A percentile compares a stretch with the other conserved stretches of the same genome.
Evolutionary conservation across 2,888 invertebrate species (phyloP).

Genomic region (Acanthococcus lagerstroemiae): DNA sequence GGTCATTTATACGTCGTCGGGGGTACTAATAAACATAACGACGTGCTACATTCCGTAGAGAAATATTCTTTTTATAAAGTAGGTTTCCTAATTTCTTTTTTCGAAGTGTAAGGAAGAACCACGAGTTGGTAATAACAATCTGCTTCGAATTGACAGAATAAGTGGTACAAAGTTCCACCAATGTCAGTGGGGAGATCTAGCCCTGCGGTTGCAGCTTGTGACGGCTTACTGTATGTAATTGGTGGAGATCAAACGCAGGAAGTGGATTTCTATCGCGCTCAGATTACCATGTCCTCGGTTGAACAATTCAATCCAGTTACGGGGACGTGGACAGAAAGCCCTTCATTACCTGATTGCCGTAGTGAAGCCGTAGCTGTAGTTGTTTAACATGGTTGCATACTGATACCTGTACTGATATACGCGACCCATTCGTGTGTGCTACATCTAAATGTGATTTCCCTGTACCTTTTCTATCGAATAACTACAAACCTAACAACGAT

Average conservation of each 20-base stretch:
- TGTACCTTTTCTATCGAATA: no score
- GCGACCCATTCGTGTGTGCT: no score
- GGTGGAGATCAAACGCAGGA: conserved; percentile 75
- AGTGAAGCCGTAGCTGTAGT: conserved; percentile 79
- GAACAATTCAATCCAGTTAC: conserved; percentile 74
- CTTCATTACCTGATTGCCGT: conserved; percentile 69
- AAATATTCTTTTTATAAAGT: conserved; percentile 71
- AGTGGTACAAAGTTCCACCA: conserved; percentile 66
- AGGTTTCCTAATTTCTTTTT: no score
- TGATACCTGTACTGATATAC: no score
- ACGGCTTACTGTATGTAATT: conserved; percentile 70
- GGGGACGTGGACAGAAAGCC: conserved; percentile 67
- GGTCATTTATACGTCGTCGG: conserved; percentile 78
- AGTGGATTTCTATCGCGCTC: conserved; percentile 72
- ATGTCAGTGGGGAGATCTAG: conserved; percentile 67
- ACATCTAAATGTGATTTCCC: no score
- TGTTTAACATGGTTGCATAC: conserved; percentile 48
- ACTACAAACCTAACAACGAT: no score
- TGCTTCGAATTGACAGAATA: no score
- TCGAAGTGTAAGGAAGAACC: no score
- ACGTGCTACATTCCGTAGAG: conserved; percentile 72
- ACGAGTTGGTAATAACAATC: no score
- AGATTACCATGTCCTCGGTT: conserved; percentile 70
- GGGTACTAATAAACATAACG: conserved; percentile 70
- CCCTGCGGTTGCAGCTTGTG: conserved; percentile 74